Conservation (phyloP, 2,113 vertebrate genomes). For the Scophthalmus maximus region DNA sequence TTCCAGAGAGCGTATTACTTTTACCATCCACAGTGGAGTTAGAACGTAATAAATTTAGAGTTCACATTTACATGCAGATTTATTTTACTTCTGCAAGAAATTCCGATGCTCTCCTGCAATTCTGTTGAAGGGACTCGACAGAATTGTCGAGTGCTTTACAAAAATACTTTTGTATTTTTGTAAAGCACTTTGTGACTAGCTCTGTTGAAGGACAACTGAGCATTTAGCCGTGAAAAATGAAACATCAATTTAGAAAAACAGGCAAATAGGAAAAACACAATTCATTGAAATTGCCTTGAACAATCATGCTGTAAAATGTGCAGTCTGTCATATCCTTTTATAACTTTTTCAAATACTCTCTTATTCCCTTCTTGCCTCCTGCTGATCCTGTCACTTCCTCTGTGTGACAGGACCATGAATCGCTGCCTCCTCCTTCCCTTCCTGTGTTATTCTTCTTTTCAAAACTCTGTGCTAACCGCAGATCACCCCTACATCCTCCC, state of each 20-base stretch:
- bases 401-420: conserved; percentile 3
- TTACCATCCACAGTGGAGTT: too few species aligned
- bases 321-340: neutral
- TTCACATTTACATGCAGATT: too few species aligned
- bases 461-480: conserved; percentile 46
- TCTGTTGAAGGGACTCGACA: too few species aligned
- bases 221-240: neutral
- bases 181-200: too few species aligned
- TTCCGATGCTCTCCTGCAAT: too few species aligned
- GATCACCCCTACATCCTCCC: conserved; percentile 78
- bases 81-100: too few species aligned
- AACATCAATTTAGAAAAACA: conserved; percentile 1
- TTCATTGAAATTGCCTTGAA: conserved; percentile 10
- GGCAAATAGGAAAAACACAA: conserved; percentile 3
- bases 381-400: neutral
- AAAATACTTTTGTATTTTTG: too few species aligned
- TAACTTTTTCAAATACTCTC: neutral
- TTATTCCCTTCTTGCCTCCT: neutral
- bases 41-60: too few species aligned
- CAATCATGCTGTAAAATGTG: conserved; percentile 5
- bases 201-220: neutral
- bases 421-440: neutral
- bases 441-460: neutral
- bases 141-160: too few species aligned
- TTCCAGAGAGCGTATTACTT: too few species aligned